Evolutionary conservation across 1,140 invertebrate genomes (phyloP).

Genomic region (Apolygus lucorum): DNA sequence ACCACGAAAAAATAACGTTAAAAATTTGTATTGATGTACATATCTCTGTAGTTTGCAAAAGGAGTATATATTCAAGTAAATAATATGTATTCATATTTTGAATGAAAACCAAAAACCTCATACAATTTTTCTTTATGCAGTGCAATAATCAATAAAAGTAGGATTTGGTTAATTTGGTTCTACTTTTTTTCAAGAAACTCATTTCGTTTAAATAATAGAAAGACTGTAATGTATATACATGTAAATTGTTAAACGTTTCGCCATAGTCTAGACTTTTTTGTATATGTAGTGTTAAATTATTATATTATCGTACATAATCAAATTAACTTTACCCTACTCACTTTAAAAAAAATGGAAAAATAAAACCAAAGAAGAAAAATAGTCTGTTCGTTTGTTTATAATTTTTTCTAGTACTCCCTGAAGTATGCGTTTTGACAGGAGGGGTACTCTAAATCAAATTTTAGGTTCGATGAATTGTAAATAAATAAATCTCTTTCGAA

Average conservation of each 20-base stretch:
- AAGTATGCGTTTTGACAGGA: background rate
- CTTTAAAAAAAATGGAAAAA: too few species aligned
- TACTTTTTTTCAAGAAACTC: background rate
- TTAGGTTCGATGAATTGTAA: constrained; percentile 12
- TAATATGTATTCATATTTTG: too few species aligned
- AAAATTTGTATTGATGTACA: too few species aligned
- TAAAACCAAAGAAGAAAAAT: too few species aligned
- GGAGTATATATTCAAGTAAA: too few species aligned
- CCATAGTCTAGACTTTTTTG: constrained; percentile 3
- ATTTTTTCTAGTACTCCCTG: background rate
- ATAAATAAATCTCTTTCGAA: constrained; percentile 5
- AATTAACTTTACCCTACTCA: too few species aligned
- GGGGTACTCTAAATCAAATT: constrained; percentile 4
- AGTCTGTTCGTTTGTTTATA: too few species aligned
- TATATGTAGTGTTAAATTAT: background rate
- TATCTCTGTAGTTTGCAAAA: too few species aligned
- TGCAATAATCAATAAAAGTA: too few species aligned
- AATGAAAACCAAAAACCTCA: background rate
- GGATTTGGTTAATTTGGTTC: background rate
- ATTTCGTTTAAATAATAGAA: background rate
- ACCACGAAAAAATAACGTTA: background rate
- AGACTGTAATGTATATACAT: constrained; percentile 8
- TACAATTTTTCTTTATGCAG: background rate
- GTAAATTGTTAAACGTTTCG: background rate
- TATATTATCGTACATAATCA: too few species aligned